Base-by-base conservation (phyloP, 2,888 invertebrate genomes). In the Ennomos quercinarius region DNA sequence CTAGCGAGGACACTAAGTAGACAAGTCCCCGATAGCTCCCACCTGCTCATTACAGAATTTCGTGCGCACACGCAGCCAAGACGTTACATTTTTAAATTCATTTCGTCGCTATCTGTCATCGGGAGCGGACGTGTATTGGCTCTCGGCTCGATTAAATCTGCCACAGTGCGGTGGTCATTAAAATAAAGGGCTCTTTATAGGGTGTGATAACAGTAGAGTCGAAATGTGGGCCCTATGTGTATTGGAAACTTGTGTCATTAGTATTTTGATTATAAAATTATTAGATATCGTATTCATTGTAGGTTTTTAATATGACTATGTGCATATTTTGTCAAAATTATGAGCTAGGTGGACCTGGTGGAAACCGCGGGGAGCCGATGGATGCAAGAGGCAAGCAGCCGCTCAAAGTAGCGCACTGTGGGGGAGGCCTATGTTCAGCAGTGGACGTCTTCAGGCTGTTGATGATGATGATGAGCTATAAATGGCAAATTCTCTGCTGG, bases 91-190 rank as follows among this genome's bases (percentile, higher is more conserved):
- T 83, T 84, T 81, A 80, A 81, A 80, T 81, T 82, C 84, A 87
- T 83, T 89, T 81, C 78, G 74, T 80, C 77, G 81, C 82, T 90
- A 90, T 90, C 90, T 89, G 88, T 90, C 90, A 89, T 89, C 90
- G 82, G 73, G 77, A 72, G 80, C 80, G 72, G 83, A 83, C 86
- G 86, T 66, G 78, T 77, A 80, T 77, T 79, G 80, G 47, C 51
- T 47, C 73, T 64, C 72, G 56, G 58, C 67, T 76, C 83, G 89
- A 89, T 89, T 87, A 86, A 84, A 89, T 89, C 89, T 84, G 77
- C 78, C 80, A 76, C 80, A 76, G 69, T 77, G 76, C 76, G 81
- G 84, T 80, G 84, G 81, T 75, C 87, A 87, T 87, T 86, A 87
- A 85, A 87, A 84, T 84, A 85, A 84, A 83, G 46, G 80, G 68